These are phyloP conservation scores for Arbacia lixula DNA, from an alignment of 53 echinoderm and acorn worm genomes.

Conservation along the genomic window DNA sequence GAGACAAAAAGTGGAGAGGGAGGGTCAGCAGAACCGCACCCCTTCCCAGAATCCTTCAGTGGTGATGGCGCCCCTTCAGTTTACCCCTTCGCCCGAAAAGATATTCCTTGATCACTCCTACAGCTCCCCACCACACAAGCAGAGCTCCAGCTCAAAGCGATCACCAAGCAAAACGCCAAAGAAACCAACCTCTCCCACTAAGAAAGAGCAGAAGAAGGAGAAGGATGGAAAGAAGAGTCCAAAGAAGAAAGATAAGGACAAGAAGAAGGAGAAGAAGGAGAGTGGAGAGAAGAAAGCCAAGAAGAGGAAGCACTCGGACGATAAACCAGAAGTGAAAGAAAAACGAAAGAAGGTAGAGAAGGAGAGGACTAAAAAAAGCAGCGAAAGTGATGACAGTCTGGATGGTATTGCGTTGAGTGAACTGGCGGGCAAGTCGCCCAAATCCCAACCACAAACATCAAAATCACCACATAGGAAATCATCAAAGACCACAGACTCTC, in stretches of 20 bases:
- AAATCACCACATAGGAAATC: slow-evolving; percentile 3
- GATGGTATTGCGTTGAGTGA: slow-evolving; percentile 24
- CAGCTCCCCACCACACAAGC: slow-evolving; percentile 78
- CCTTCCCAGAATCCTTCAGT: neutral
- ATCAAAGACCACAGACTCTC: neutral
- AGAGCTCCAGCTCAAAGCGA: neutral
- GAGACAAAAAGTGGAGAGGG: slow-evolving; percentile 25
- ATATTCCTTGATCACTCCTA: slow-evolving; percentile 90
- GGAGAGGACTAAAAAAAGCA: slow-evolving; percentile 28
- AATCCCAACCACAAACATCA: slow-evolving; percentile 1
- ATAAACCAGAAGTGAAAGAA: slow-evolving; percentile 9
- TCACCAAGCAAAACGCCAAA: slow-evolving; percentile 15
- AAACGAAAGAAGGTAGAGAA: slow-evolving; percentile 16
- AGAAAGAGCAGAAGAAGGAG: slow-evolving; percentile 10
- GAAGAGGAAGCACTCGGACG: slow-evolving; percentile 11
- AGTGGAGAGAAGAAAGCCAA: neutral
- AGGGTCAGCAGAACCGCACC: neutral
- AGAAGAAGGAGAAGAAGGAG: slow-evolving; percentile 29
- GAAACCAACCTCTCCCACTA: neutral
- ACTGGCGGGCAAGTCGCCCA: slow-evolving; percentile 7
- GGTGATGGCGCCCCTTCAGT: slow-evolving; percentile 6
- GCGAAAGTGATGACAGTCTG: slow-evolving; percentile 8
- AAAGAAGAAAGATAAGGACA: slow-evolving; percentile 21
- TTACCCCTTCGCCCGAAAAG: slow-evolving; percentile 76
- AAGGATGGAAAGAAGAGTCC: neutral